Conservation (phyloP, 2,888 invertebrate species). For the Zhengitettix transpicula region DNA sequence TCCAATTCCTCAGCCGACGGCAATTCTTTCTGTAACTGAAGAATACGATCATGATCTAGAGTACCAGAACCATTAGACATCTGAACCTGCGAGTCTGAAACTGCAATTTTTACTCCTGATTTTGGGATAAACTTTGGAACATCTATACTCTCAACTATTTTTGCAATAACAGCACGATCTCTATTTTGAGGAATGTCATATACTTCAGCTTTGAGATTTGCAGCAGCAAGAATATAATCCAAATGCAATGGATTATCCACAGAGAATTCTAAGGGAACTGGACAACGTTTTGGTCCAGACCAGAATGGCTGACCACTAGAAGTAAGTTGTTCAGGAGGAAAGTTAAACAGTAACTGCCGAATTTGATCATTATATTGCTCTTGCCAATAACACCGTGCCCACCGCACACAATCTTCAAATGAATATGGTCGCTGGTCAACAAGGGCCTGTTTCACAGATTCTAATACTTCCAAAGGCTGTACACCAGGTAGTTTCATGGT, state of each 20-base stretch:
- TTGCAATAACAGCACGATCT: constrained; percentile 48
- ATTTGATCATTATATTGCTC: constrained; percentile 91
- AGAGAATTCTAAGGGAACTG: constrained; percentile 58
- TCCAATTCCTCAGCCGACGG: constrained; percentile 38
- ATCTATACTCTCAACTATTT: constrained; percentile 44
- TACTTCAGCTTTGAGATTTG: constrained; percentile 75
- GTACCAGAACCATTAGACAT: constrained; percentile 34
- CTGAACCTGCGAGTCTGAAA: constrained; percentile 84
- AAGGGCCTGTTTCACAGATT: constrained; percentile 67
- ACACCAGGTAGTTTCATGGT: constrained; percentile 72
- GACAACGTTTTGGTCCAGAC: constrained; percentile 96
- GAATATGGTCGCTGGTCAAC: constrained; percentile 67
- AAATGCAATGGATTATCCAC: constrained; percentile 56
- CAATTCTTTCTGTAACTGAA: constrained; percentile 40
- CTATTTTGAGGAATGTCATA: constrained; percentile 61
- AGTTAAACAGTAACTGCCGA: constrained; percentile 83
- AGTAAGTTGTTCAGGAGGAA: constrained; percentile 81
- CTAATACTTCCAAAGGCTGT: constrained; percentile 73
- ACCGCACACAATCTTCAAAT: constrained; percentile 75
- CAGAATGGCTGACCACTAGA: constrained; percentile 86
- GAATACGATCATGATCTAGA: constrained; percentile 55
- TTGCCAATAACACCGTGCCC: constrained; percentile 71
- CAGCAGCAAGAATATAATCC: constrained; percentile 81
- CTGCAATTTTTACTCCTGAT: constrained; percentile 89
- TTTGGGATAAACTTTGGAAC: constrained; percentile 83